Conservation (phyloP, 1,140 invertebrate genomes). For the Apolygus lucorum region DNA sequence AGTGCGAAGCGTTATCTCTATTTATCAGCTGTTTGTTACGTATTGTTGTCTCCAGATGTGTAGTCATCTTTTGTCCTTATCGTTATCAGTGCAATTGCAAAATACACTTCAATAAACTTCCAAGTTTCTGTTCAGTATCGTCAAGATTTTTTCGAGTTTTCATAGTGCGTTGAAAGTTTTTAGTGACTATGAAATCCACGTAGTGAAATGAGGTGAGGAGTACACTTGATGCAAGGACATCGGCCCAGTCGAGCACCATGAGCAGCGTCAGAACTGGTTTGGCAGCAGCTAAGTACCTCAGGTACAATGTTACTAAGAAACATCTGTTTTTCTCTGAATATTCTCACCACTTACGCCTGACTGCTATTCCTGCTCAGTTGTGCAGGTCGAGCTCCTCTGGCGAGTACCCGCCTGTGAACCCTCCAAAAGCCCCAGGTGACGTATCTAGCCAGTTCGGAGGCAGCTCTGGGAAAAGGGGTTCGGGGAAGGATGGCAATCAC, state of each 20-base stretch:
- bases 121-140: not conserved
- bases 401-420: not conserved
- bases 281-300: constrained; percentile 23
- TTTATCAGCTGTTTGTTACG: not conserved
- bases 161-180: not conserved
- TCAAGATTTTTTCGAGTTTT: not conserved
- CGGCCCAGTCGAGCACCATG: constrained; percentile 12
- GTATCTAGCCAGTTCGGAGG: not conserved
- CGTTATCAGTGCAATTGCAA: constrained; percentile 8
- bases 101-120: constrained; percentile 1
- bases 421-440: not conserved
- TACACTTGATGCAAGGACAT: not conserved
- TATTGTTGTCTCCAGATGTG: not conserved
- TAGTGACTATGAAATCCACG: not conserved
- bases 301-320: constrained; percentile 19
- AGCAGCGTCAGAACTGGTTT: constrained; percentile 27
- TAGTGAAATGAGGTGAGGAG: not conserved
- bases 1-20: not conserved
- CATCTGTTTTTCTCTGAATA: constrained; percentile 11
- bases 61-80: not conserved
- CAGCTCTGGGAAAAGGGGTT: constrained; percentile 26
- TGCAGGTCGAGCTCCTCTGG: not conserved
- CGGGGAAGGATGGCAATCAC: constrained; percentile 47
- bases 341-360: not conserved
- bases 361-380: not conserved